A percentile compares a stretch with the other conserved stretches of the same genome.
phyloP scores from a whole-genome alignment of 2,888 invertebrate genomes.

The Apeira syringaria region DNA sequence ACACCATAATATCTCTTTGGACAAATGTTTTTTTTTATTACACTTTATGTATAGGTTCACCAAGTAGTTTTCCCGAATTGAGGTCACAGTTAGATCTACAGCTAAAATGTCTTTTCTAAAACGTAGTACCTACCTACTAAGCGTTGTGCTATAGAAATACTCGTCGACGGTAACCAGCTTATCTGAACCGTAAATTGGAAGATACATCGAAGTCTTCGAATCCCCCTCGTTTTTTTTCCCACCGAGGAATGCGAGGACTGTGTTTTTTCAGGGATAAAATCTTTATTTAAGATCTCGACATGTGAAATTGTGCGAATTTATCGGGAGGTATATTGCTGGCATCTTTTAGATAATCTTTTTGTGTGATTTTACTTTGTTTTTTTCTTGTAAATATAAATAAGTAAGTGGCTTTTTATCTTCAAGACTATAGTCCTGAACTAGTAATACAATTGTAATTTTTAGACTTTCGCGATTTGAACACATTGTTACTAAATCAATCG shows the following conservation, averaged over 20 bases:
- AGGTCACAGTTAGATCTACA: background rate
- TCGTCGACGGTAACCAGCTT: constrained; percentile 2
- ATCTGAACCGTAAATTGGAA: constrained; percentile 16
- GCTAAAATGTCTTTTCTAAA: background rate
- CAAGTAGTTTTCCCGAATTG: too few relatives aligned
- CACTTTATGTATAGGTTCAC: too few relatives aligned
- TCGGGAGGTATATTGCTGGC: background rate
- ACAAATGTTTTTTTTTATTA: too few relatives aligned
- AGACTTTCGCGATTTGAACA: too few relatives aligned
- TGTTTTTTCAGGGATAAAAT: constrained; percentile 8
- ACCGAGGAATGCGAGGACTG: background rate
- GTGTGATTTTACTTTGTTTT: too few relatives aligned
- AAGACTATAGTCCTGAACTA: background rate
- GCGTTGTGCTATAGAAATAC: background rate
- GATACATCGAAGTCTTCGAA: constrained; percentile 14
- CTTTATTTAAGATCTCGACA: constrained; percentile 2
- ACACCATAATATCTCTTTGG: too few relatives aligned
- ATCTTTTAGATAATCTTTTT: background rate
- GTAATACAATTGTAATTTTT: background rate
- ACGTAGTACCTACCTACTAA: background rate
- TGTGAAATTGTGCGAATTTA: constrained; percentile 3
- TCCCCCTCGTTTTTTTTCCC: constrained; percentile 3
- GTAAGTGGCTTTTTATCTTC: background rate
- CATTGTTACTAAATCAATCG: too few relatives aligned
- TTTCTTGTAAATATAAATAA: too few relatives aligned